Base-by-base conservation (phyloP, 2,797 vertebrate genomes). In the Pangasius krempfi region DNA sequence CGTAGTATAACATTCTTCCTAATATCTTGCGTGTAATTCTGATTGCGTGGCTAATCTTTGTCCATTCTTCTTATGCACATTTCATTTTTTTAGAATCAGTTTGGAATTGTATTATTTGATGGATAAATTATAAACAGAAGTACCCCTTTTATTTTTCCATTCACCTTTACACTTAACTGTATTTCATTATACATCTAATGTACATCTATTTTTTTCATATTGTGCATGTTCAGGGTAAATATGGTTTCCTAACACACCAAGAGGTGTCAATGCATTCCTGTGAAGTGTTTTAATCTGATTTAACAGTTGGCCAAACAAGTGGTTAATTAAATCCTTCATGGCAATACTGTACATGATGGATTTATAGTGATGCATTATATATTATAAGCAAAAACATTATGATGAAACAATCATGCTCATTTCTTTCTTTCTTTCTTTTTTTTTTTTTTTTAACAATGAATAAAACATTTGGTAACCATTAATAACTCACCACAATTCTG, bases 381-480 rank as follows among this genome's bases (percentile, higher is more conserved):
- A 87, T 44, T 37, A 82, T 8, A 62, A 25, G 40, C 33, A 47
- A 40, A 27, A 84, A 44, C 14, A 20, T 33, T 64, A 37, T 4
- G 8, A 54, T 79, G 22, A 87, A 56, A 52, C 13, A 33, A 33
- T 50, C 14, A 25, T 25, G 40, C 44, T 27, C 13, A 75, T 47
- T 47, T 47, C 14, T 14, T 5, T 47, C 47, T 47, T 47, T 4
- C 5, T 56, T 52, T 52, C 2, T 52, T 22, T 9, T 10, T 72
- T 72, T 20, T 3, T 73, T 73, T 73, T 44, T 44, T 44, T 47
- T 44, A 5, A 47, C 12, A 14, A 75, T 27, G 40, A 47, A 75
- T 47, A 47, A 47, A 27, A 75, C 40, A 75, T 70, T 70, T 47
- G 40, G 22, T 52, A 73, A 73, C 72, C 66, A 88, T 50, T 75